Evolutionary conservation across 2,113 vertebrate species (phyloP).

Genomic region (Ellobius talpinus): DNA sequence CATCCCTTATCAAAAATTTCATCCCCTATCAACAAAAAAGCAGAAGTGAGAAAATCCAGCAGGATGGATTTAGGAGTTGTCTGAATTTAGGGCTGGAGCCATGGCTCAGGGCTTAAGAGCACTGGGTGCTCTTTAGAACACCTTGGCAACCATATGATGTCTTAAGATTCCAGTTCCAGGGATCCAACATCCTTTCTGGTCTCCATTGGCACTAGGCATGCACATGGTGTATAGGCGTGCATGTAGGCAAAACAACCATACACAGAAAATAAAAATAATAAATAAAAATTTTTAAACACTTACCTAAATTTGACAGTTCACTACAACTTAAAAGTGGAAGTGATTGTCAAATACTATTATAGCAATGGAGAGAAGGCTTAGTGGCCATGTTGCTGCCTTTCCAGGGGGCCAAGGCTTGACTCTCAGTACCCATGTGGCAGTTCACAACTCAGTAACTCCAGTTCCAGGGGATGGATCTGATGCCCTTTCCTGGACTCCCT

Average conservation of each 20-base stretch:
- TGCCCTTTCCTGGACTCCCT: neutral
- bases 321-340: constrained; percentile 53
- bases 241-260: neutral
- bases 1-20: neutral
- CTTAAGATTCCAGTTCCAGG: neutral
- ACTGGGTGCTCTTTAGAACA: neutral
- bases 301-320: constrained; percentile 72
- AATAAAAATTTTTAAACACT: neutral
- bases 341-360: neutral
- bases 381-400: neutral
- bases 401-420: neutral
- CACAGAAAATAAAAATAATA: neutral
- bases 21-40: neutral
- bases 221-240: neutral
- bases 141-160: neutral
- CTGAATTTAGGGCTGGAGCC: constrained; percentile 52
- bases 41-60: constrained; percentile 41
- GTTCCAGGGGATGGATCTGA: neutral
- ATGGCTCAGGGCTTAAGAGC: neutral
- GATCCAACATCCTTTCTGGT: neutral
- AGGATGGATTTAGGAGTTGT: constrained; percentile 66
- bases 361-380: neutral
- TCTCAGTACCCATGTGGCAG: neutral
- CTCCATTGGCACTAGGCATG: neutral
- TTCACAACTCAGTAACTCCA: neutral